phyloP scores from a whole-genome alignment of 2,888 invertebrate genomes.

The Chamaedrilus cognettii region DNA sequence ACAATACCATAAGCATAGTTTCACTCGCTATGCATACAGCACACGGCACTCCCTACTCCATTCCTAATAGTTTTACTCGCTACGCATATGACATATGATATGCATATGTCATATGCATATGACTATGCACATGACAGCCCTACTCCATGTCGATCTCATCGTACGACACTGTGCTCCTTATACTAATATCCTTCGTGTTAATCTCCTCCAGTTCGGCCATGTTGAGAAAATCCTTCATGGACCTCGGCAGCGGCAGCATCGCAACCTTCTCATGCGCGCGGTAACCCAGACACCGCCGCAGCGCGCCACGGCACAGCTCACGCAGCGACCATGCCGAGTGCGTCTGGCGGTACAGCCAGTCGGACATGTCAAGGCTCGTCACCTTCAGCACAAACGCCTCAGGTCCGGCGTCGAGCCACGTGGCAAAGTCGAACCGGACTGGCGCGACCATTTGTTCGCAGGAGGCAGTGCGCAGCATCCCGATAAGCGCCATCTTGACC shows the following conservation, averaged over 20 bases:
- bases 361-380: slow-evolving; percentile 22
- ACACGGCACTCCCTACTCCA: no score
- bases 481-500: slow-evolving; percentile 28
- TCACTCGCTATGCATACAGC: no score
- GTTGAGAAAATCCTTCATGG: slow-evolving; percentile 18
- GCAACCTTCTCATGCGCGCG: slow-evolving; percentile 25
- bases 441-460: slow-evolving; percentile 22
- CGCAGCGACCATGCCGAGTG: slow-evolving; percentile 20
- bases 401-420: slow-evolving; percentile 26
- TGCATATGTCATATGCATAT: no score
- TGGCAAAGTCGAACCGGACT: slow-evolving; percentile 21
- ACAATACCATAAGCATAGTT: no score
- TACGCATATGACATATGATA: no score
- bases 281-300: slow-evolving; percentile 22
- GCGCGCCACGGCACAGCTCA: slow-evolving; percentile 20
- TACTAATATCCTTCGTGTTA: slow-evolving; percentile 19
- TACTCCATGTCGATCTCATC: slow-evolving; percentile 16
- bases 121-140: no score
- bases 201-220: slow-evolving; percentile 26
- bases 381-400: slow-evolving; percentile 27
- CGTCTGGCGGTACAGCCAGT: slow-evolving; percentile 23
- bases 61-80: no score
- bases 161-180: slow-evolving; percentile 12
- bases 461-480: slow-evolving; percentile 17
- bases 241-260: slow-evolving; percentile 5